Conservation (phyloP, 92 coral and sea anemone genomes). For the Epizoanthus ramosus region DNA sequence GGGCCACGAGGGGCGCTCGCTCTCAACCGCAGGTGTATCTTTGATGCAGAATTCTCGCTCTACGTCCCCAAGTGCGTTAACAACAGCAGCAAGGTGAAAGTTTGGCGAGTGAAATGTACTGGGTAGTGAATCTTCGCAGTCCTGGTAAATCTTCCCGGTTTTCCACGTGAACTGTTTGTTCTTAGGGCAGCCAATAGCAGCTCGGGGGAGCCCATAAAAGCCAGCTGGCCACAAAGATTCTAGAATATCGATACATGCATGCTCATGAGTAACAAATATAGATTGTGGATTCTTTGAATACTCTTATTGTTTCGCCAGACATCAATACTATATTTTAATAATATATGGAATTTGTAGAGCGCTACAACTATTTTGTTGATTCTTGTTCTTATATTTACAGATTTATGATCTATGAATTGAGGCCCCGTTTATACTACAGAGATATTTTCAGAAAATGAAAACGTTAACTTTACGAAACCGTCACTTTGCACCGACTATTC, state of each 20-base stretch:
- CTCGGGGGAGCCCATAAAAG: conserved; percentile 69
- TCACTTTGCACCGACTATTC: too few relatives aligned
- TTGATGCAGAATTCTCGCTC: conserved; percentile 76
- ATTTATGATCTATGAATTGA: too few relatives aligned
- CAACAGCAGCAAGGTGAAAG: conserved; percentile 66
- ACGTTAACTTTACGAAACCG: too few relatives aligned
- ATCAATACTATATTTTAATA: too few relatives aligned
- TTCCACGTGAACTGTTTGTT: conserved; percentile 47
- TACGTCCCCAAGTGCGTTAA: conserved; percentile 40
- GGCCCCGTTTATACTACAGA: too few relatives aligned
- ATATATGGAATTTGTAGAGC: too few relatives aligned
- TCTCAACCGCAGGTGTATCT: conserved; percentile 10
- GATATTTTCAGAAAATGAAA: too few relatives aligned
- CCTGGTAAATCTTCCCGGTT: conserved; percentile 71
- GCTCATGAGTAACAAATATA: too few relatives aligned
- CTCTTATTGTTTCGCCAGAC: neutral
- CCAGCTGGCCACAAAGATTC: conserved; percentile 72
- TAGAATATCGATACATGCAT: neutral
- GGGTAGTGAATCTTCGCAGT: conserved; percentile 60
- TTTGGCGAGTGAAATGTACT: conserved; percentile 51
- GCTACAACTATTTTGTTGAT: too few relatives aligned
- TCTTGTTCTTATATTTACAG: too few relatives aligned
- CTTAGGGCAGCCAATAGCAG: conserved; percentile 67
- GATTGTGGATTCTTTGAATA: neutral
- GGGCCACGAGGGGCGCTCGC: conserved; percentile 26